Evolutionary conservation across 2,797 vertebrate genomes (phyloP).

Genomic region (Bovichtus diacanthus): DNA sequence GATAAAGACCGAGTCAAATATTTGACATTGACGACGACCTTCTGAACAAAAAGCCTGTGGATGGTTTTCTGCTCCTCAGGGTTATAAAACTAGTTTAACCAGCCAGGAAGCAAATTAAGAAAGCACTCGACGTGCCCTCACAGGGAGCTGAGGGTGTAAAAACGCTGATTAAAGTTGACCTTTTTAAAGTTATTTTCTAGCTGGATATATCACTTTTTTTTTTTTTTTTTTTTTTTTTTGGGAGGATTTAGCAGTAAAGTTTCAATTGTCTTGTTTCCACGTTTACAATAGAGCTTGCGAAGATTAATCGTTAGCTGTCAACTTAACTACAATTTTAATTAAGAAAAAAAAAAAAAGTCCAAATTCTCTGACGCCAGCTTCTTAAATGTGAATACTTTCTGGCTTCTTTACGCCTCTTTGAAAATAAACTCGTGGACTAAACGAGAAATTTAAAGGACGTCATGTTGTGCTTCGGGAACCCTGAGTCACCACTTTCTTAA

Average conservation of each 20-base stretch:
- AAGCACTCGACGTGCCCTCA: not conserved
- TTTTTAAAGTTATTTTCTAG: not conserved
- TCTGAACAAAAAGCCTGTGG: not conserved
- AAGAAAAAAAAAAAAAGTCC: no score
- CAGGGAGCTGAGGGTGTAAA: not conserved
- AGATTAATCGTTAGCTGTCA: no score
- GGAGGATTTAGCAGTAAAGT: not conserved
- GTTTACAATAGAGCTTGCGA: not conserved
- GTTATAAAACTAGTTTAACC: slow-evolving; percentile 34
- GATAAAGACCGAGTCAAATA: not conserved
- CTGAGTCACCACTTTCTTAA: no score
- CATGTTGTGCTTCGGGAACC: no score
- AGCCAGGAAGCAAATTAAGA: not conserved
- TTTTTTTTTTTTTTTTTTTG: no score
- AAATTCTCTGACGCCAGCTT: no score
- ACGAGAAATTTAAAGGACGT: no score
- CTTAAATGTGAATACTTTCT: no score
- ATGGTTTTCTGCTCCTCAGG: slow-evolving; percentile 26
- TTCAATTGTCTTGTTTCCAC: not conserved
- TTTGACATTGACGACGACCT: not conserved
- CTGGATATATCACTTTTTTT: not conserved
- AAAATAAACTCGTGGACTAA: no score
- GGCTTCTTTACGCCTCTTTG: no score
- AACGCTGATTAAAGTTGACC: not conserved
- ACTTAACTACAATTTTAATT: no score